These are phyloP conservation scores for Euura saliciscinereae DNA, from an alignment of 1,140 invertebrate species.

Conservation along the genomic window DNA sequence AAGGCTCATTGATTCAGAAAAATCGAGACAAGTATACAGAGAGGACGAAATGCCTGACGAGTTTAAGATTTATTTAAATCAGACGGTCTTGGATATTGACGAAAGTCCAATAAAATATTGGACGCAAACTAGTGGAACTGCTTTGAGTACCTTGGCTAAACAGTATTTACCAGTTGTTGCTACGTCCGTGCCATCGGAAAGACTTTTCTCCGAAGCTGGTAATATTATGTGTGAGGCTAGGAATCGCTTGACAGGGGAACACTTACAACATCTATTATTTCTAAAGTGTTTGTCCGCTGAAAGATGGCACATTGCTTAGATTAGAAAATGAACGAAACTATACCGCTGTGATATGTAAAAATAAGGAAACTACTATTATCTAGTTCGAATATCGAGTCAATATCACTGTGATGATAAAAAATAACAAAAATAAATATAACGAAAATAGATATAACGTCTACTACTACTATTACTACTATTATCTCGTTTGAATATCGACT, in stretches of 20 bases:
- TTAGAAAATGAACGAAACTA: too few species aligned
- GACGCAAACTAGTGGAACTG: background rate
- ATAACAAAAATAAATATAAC: background rate
- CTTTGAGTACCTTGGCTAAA: background rate
- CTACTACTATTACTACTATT: background rate
- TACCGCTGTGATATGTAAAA: background rate
- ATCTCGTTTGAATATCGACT: background rate
- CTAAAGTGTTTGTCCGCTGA: background rate
- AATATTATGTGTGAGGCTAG: background rate
- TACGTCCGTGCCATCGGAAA: background rate
- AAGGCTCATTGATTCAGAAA: background rate
- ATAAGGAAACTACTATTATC: too few species aligned
- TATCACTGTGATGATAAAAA: too few species aligned
- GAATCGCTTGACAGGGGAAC: background rate
- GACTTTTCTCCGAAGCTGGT: background rate
- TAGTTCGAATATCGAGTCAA: too few species aligned
- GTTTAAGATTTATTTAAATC: slow-evolving; percentile 20
- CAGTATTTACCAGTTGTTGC: background rate
- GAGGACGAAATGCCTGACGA: slow-evolving; percentile 21
- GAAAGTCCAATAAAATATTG: background rate
- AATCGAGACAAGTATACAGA: background rate
- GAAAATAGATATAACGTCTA: background rate
- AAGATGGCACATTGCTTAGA: too few species aligned
- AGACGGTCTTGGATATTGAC: slow-evolving; percentile 11
- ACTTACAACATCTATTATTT: background rate